A percentile compares a stretch with the other conserved stretches of the same genome.
These are phyloP conservation scores for Plestiodon gilberti DNA, from an alignment of 2,113 vertebrate species.

Conservation along the genomic window DNA sequence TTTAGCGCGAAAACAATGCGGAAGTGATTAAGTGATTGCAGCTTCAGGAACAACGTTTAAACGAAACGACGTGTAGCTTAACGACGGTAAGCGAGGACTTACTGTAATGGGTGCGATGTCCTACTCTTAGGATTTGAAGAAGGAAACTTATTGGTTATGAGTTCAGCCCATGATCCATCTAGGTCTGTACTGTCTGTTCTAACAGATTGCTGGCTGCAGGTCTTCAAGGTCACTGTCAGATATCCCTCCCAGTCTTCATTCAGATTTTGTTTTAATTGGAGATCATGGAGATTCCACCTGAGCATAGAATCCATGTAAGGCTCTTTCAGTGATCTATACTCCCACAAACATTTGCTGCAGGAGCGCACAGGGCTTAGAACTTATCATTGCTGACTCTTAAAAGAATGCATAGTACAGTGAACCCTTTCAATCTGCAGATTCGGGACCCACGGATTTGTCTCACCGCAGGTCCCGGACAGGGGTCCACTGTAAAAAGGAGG, in stretches of 20 bases:
- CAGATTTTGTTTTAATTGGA: not conserved
- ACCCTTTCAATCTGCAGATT: too few species aligned
- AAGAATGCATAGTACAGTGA: too few species aligned
- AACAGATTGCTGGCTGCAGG: not conserved
- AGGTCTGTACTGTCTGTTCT: not conserved
- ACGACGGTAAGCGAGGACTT: too few species aligned
- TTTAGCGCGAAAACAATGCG: too few species aligned
- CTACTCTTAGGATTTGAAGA: not conserved
- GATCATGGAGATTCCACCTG: not conserved
- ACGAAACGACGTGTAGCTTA: too few species aligned
- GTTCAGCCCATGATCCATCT: not conserved
- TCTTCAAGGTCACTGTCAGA: not conserved
- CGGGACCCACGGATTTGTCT: too few species aligned
- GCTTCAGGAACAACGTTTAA: too few species aligned
- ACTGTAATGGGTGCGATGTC: too few species aligned
- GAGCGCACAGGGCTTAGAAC: not conserved
- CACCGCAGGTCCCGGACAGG: too few species aligned
- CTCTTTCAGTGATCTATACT: too few species aligned
- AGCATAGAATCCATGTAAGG: not conserved
- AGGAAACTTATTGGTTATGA: not conserved
- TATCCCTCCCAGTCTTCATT: not conserved
- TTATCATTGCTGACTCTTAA: not conserved
- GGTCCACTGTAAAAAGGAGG: too few species aligned
- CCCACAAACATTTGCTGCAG: not conserved
- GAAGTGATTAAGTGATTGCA: too few species aligned